Conservation (phyloP, 2,113 vertebrate species). For the Siphamia tubifer region DNA sequence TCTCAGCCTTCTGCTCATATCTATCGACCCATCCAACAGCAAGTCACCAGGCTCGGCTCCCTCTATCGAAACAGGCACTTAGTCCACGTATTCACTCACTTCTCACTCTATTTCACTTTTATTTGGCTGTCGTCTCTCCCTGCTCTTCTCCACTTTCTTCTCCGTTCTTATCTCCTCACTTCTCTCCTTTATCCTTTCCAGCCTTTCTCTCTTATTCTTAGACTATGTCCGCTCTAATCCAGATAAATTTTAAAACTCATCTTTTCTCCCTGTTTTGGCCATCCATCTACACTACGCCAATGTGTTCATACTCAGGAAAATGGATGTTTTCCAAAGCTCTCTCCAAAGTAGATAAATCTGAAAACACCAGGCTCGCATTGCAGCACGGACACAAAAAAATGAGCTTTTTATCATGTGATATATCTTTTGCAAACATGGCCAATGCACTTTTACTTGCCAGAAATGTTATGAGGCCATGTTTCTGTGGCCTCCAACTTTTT, state of each 20-base stretch:
- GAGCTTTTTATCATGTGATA: slow-evolving; percentile 53
- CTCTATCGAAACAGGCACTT: slow-evolving; percentile 29
- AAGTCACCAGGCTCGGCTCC: slow-evolving; percentile 6
- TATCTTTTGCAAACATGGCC: slow-evolving; percentile 51
- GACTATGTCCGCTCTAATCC: slow-evolving; percentile 30
- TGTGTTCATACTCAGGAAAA: slow-evolving; percentile 13
- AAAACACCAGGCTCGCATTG: slow-evolving; percentile 33
- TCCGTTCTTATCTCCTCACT: slow-evolving; percentile 18
- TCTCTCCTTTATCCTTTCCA: neutral
- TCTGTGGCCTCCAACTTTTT: slow-evolving; percentile 19
- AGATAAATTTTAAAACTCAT: slow-evolving; percentile 32
- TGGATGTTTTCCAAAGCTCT: slow-evolving; percentile 33
- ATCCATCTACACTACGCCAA: slow-evolving; percentile 14
- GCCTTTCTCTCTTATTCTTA: slow-evolving; percentile 12
- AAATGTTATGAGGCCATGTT: slow-evolving; percentile 24
- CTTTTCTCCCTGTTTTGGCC: slow-evolving; percentile 6
- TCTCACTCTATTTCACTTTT: slow-evolving; percentile 54
- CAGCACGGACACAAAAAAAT: slow-evolving; percentile 24
- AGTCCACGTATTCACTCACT: slow-evolving; percentile 25
- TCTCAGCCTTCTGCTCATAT: slow-evolving; percentile 47
- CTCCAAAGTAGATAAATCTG: slow-evolving; percentile 43
- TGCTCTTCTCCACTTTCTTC: neutral
- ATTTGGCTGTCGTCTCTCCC: slow-evolving; percentile 15
- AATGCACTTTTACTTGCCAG: slow-evolving; percentile 41
- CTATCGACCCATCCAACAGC: slow-evolving; percentile 58